Conservation (phyloP, 2,113 vertebrate genomes). For the Paratilapia polleni region DNA sequence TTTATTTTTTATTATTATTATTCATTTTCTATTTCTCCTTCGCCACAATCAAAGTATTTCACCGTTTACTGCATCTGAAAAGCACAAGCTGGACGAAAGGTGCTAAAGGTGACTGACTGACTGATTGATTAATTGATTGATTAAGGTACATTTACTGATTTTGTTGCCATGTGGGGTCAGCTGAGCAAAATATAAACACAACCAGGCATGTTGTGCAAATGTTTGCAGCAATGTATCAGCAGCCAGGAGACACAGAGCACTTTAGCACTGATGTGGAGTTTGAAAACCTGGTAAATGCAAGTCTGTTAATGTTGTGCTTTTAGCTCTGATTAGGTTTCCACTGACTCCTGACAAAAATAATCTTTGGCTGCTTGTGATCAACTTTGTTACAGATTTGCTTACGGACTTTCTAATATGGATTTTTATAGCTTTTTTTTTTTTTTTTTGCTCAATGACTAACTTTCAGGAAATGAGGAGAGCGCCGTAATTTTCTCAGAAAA, state of each 20-base stretch:
- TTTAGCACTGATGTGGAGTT: not conserved
- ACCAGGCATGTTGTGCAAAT: too few relatives aligned
- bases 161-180: too few relatives aligned
- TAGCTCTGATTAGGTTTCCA: not conserved
- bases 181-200: too few relatives aligned
- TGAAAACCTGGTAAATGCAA: not conserved
- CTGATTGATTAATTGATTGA: not conserved
- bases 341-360: not conserved
- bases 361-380: not conserved
- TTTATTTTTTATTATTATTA: not conserved
- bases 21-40: accelerated
- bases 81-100: not conserved
- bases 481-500: too few relatives aligned
- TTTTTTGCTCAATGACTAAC: too few relatives aligned
- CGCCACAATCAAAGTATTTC: too few relatives aligned
- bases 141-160: not conserved
- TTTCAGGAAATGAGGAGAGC: too few relatives aligned
- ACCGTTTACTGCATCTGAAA: not conserved
- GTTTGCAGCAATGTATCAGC: not conserved
- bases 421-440: too few relatives aligned
- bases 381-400: not conserved
- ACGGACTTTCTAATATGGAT: not conserved
- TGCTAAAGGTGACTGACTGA: not conserved
- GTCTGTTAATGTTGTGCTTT: not conserved
- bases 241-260: not conserved